Evolutionary conservation across 2,888 invertebrate species (phyloP), one percentile per base, ranked within the genome.

Genomic region (Synanthedon formicaeformis): DNA sequence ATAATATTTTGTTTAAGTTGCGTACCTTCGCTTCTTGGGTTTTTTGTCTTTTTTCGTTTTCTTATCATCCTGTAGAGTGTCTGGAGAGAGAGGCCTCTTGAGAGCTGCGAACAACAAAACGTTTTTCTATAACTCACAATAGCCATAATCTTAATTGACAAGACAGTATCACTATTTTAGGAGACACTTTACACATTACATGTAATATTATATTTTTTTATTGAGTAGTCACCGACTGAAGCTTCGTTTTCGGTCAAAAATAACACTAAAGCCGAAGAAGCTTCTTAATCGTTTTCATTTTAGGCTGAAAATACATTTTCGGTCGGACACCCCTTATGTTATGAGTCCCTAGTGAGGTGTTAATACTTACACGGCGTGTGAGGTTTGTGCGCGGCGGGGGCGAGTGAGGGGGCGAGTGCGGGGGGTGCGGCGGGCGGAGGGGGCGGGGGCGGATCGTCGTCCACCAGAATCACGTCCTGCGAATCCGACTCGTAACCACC

Each of bases 401-500:
- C 52, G 51, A 58, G 52, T 41, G 55, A 50, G 13, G 54, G 41
- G 10, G 50, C 52, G 51, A 58, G 52, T 41, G 52, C 58, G 57
- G 45, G 55, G 56, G 45, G 55, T 18, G 53, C 14, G 54, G 53
- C 11, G 56, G 56, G 50, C 57, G 56, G 48, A 54, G 65, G 56
- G 53, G 70, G 58, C 12, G 73, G 57, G 4, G 70, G 72, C 1
- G 82, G 80, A 60, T 85, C 87, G 67, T 87, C 87, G 64, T 87
- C 88, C 64, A 88, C 87, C 54, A 87, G 73, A 66, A 88, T 85
- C 67, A 87, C 84, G 71, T 87, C 85, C 69, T 88, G 81, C 1
- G 88, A 87, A 72, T 88, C 85, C 13, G 85, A 86, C 71, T 88
- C 83, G 78, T 88, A 83, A 53, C 85, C 82, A 67, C 85, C 85